Base-by-base conservation (phyloP, 2,113 vertebrate genomes). In the Coturnix japonica region DNA sequence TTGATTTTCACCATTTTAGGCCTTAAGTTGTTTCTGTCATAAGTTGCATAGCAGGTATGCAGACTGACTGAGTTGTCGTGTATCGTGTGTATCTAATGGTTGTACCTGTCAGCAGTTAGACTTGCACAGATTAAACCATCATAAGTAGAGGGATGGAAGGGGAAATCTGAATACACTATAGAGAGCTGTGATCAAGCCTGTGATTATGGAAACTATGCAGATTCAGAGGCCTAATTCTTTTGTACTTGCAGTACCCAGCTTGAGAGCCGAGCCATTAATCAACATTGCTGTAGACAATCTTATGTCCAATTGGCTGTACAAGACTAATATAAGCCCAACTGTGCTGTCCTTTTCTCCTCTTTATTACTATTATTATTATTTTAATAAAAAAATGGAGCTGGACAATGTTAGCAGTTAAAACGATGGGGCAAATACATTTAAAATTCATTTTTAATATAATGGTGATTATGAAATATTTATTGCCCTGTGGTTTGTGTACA, bases 141-240 rank as follows among this genome's bases (percentile, higher is more conserved):
- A 16, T 14, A 86, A 78, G 17, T 53, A 8, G 41, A 30, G 26
- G 2, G 14, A 5, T 31, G n/a, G 7, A 18, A 35, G 26, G 26
- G 21, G 4, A 12, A 93, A 43, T 35, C 33, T 67, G 19, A 63
- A 41, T 54, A 59, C 3, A 3, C 37, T 37, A 8, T 17, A 91
- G 47, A 74, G 33, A 61, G 11, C 54, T 93, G 60, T 81, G 80
- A 67, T 91, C 53, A 90, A 61, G 43, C 80, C 80, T 2, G 2
- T 93, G 91, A 70, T 94, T 90, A 81, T 8, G 73, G 72, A 89
- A 93, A 93, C 81, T 70, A 74, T 63, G 65, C 75, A 89, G 65
- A 94, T 89, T 81, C 43, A 93, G 46, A 89, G 41, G 18, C 75
- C 53, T 92, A 81, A 91, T 92, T 95, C 33, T 91, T 86, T 94